phyloP scores from a whole-genome alignment of 1,140 invertebrate genomes.

The Coelopa frigida region DNA sequence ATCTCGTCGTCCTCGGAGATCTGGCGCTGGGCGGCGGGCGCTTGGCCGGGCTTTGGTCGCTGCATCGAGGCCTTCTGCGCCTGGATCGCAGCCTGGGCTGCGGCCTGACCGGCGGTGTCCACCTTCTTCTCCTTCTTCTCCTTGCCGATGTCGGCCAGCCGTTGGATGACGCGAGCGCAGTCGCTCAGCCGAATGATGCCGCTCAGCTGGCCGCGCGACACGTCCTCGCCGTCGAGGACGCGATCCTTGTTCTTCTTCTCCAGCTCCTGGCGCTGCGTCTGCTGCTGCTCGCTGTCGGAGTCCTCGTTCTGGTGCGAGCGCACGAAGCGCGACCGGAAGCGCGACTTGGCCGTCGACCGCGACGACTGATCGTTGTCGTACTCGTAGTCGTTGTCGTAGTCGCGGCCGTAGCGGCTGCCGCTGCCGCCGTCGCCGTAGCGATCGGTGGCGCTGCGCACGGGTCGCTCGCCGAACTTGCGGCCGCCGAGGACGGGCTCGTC shows the following conservation, averaged over 20 bases:
- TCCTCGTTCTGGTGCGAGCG: slow-evolving; percentile 59
- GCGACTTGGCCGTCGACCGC: slow-evolving; percentile 47
- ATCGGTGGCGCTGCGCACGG: slow-evolving; percentile 46
- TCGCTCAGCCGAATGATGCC: slow-evolving; percentile 85
- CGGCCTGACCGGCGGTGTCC: slow-evolving; percentile 47
- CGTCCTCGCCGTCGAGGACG: slow-evolving; percentile 83
- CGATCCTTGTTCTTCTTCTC: slow-evolving; percentile 65
- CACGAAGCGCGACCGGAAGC: slow-evolving; percentile 66
- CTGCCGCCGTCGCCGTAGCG: slow-evolving; percentile 46
- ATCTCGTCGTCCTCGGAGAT: slow-evolving; percentile 86
- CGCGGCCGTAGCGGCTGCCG: slow-evolving; percentile 51
- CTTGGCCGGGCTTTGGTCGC: slow-evolving; percentile 36
- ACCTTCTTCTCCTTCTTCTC: slow-evolving; percentile 67
- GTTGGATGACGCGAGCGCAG: slow-evolving; percentile 80
- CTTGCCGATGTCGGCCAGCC: slow-evolving; percentile 71
- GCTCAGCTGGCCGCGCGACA: slow-evolving; percentile 77
- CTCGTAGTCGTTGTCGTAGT: slow-evolving; percentile 60
- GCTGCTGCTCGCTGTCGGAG: slow-evolving; percentile 57
- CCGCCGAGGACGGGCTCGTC: slow-evolving; percentile 61
- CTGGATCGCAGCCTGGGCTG: slow-evolving; percentile 47
- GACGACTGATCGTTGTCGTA: slow-evolving; percentile 45
- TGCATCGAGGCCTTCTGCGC: slow-evolving; percentile 46
- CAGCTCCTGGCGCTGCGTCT: slow-evolving; percentile 45
- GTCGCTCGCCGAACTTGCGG: slow-evolving; percentile 63
- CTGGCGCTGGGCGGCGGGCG: slow-evolving; percentile 56